Percentiles rank a stretch among this genome's conserved stretches.
Evolutionary conservation across 2,797 vertebrate genomes (phyloP).

Genomic region (Microtus californicus): DNA sequence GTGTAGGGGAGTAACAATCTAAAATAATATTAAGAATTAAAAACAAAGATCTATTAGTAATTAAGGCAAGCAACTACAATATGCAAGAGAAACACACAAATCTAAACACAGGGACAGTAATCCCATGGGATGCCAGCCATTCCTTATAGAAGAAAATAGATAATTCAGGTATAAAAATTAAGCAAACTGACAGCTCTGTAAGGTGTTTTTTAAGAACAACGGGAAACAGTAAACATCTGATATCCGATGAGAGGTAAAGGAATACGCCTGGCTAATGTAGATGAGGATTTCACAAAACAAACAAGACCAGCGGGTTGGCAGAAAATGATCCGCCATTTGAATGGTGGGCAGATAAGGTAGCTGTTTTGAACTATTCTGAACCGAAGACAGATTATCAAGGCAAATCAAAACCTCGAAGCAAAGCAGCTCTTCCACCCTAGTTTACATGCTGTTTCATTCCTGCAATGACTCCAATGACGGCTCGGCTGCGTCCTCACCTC

Average conservation of each 20-base stretch:
- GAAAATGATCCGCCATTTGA: not conserved
- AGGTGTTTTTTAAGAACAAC: not conserved
- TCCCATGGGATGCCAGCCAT: not conserved
- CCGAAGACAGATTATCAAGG: not conserved
- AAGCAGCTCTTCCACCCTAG: not conserved
- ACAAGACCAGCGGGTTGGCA: not conserved
- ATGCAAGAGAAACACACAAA: not conserved
- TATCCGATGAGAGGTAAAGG: not conserved
- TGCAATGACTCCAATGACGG: not conserved
- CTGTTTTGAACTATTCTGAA: not conserved
- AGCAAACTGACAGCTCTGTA: not conserved
- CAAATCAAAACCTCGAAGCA: not conserved
- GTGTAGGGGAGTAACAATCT: not conserved
- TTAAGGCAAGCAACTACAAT: conserved; percentile 9
- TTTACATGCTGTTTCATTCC: not conserved
- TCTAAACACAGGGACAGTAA: not conserved
- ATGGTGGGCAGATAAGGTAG: not conserved
- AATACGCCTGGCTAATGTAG: not conserved
- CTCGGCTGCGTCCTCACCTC: not conserved
- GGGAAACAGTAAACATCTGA: not conserved
- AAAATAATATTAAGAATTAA: conserved; percentile 33
- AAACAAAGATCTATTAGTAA: conserved; percentile 7
- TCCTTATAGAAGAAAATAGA: conserved; percentile 2
- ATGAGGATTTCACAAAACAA: not conserved
- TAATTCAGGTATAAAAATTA: conserved; percentile 41